Conservation (phyloP, 2,888 invertebrate species). For the Drosophila kanekoi region DNA sequence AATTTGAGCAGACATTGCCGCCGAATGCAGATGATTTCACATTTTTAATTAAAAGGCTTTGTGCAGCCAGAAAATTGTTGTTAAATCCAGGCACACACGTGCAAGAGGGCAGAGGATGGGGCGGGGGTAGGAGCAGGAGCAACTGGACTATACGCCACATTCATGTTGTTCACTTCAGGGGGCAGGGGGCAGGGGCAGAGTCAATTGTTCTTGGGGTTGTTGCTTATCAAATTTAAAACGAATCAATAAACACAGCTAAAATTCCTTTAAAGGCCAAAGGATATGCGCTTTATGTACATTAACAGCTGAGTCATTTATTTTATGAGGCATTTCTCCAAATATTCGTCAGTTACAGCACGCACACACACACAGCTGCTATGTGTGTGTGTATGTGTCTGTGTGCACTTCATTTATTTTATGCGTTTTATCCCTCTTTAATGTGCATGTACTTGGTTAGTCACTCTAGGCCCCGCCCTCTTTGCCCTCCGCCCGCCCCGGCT, state of each 20-base stretch:
- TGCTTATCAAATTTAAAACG: conserved; percentile 35
- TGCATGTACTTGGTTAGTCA: conserved; percentile 76
- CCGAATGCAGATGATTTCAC: conserved; percentile 38
- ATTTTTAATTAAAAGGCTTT: conserved; percentile 71
- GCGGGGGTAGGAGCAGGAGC: neutral
- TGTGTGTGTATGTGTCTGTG: conserved; percentile 27
- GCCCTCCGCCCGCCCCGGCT: neutral
- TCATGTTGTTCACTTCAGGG: conserved; percentile 3
- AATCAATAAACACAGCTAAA: conserved; percentile 33
- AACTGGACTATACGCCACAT: neutral
- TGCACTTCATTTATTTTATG: conserved; percentile 79
- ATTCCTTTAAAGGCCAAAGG: conserved; percentile 11
- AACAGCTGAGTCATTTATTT: conserved; percentile 64
- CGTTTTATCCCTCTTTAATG: conserved; percentile 73
- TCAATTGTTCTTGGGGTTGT: neutral
- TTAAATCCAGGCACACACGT: conserved; percentile 36
- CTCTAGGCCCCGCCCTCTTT: conserved; percentile 12
- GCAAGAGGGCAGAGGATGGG: fast-evolving
- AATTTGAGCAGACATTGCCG: conserved; percentile 28
- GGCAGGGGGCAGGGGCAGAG: neutral
- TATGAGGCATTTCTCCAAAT: conserved; percentile 51
- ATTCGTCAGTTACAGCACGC: conserved; percentile 30
- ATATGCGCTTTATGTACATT: conserved; percentile 24
- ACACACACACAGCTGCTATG: too few species aligned
- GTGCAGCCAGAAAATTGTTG: conserved; percentile 31